These are phyloP conservation scores for Pterostichus madidus DNA, from an alignment of 2,888 invertebrate genomes.

Conservation along the genomic window DNA sequence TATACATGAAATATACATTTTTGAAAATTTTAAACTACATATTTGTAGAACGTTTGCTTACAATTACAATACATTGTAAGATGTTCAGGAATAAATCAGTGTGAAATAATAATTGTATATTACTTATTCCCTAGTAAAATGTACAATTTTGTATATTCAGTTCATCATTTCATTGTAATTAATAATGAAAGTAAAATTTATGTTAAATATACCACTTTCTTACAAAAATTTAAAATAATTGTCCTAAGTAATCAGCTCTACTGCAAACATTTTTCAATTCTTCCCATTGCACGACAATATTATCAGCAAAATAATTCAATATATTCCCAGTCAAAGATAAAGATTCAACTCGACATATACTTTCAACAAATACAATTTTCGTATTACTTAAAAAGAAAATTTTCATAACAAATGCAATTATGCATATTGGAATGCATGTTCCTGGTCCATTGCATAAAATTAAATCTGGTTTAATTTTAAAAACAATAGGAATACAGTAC, in stretches of 20 bases:
- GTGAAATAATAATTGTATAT: conserved; percentile 43
- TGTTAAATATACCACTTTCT: not conserved
- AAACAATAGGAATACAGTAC: conserved; percentile 84
- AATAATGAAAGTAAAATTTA: no score
- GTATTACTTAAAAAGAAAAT: conserved; percentile 83
- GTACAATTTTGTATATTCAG: not conserved
- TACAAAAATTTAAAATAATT: conserved; percentile 79
- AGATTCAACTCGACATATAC: conserved; percentile 94
- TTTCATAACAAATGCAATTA: conserved; percentile 87
- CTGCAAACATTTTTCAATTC: conserved; percentile 83
- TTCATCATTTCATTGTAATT: not conserved
- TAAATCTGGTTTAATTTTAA: conserved; percentile 86
- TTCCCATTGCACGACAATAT: conserved; percentile 96
- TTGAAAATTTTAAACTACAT: conserved; percentile 63
- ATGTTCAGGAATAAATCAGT: conserved; percentile 66
- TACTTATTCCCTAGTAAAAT: not conserved
- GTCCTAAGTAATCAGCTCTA: conserved; percentile 87
- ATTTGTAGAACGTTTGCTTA: conserved; percentile 65
- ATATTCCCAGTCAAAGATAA: conserved; percentile 94
- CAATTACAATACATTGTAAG: conserved; percentile 62
- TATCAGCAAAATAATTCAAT: conserved; percentile 89
- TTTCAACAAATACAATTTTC: conserved; percentile 94
- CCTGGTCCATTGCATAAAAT: conserved; percentile 97
- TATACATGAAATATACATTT: conserved; percentile 66
- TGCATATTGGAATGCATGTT: conserved; percentile 95